Conservation (phyloP, 2,113 vertebrate genomes). For the Elaphurus davidianus region DNA sequence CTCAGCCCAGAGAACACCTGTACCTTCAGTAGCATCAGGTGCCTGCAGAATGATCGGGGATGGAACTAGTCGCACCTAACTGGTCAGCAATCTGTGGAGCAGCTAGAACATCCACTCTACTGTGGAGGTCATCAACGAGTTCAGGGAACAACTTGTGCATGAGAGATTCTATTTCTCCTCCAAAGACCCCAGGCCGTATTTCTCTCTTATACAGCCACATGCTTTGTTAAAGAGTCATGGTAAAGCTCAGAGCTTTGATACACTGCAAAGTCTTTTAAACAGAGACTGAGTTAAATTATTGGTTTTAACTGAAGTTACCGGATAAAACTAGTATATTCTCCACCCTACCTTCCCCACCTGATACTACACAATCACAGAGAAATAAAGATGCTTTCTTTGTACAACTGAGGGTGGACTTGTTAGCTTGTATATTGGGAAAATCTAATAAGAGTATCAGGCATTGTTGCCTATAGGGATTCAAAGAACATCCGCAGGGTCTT, state of each 20-base stretch:
- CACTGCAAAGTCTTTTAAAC: neutral
- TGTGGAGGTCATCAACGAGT: neutral
- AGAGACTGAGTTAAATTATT: neutral
- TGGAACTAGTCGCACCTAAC: neutral
- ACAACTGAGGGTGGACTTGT: neutral
- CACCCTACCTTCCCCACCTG: neutral
- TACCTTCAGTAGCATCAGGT: neutral
- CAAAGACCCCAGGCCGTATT: neutral
- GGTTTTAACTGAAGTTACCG: neutral
- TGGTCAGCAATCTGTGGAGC: neutral
- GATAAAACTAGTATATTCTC: neutral
- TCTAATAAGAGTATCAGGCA: neutral
- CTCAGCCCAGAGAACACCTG: neutral
- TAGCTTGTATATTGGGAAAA: neutral
- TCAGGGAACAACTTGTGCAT: neutral
- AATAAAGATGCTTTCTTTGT: neutral
- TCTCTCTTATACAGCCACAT: neutral
- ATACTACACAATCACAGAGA: neutral
- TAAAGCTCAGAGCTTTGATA: neutral
- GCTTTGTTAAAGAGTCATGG: neutral
- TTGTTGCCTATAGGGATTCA: neutral
- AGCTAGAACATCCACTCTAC: neutral
- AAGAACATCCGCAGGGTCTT: neutral
- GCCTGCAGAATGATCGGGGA: neutral
- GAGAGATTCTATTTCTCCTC: neutral